Evolutionary conservation across 2,113 vertebrate genomes (phyloP), one percentile per base, ranked within the genome.

Genomic region (Seriola aureovittata): DNA sequence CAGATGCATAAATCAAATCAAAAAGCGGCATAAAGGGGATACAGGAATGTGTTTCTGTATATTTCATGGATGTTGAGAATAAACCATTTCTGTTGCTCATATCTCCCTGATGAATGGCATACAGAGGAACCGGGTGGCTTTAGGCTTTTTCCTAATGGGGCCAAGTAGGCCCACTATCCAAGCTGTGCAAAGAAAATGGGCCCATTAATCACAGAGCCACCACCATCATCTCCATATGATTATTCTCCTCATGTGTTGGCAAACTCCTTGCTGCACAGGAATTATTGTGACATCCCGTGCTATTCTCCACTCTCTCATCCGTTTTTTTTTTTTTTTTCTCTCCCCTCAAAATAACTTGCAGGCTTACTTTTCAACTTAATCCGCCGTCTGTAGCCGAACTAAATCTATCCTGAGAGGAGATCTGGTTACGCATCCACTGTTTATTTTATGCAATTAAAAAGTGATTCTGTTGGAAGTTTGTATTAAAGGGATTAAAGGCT

Each of bases 181-280:
- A 93, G 92, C 92, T 92, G 92, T 81, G 92, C 86, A 82, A 85
- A 76, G 86, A 89, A 93, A 93, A 92, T 91, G 89, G 88, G 73
- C 82, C 89, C 91, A 94, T 94, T 93, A 94, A 94, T 94, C 93
- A 93, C 90, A 82, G 81, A 82, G 82, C 80, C 83, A 82, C 89
- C 80, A 82, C 80, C 87, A 92, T 94, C 90, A 94, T 93, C 89
- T 89, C 89, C 92, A 91, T 91, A 93, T 91, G 92, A 94, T 94
- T 89, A 93, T 90, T 86, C 87, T 81, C 69, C 86, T 91, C 74
- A 62, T 90, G 80, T 89, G 80, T 77, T 81, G 85, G 75, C 88
- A 38, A 74, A 90, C 84, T 89, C 81, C n/a, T 73, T 19, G 57
- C 84, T 85, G 80, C 75, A 69, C 84, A 68, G 85, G 86, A 89